A percentile compares a stretch with the other conserved stretches of the same genome.
Evolutionary conservation across 2,113 vertebrate genomes (phyloP).

Genomic region (Hassar affinis): DNA sequence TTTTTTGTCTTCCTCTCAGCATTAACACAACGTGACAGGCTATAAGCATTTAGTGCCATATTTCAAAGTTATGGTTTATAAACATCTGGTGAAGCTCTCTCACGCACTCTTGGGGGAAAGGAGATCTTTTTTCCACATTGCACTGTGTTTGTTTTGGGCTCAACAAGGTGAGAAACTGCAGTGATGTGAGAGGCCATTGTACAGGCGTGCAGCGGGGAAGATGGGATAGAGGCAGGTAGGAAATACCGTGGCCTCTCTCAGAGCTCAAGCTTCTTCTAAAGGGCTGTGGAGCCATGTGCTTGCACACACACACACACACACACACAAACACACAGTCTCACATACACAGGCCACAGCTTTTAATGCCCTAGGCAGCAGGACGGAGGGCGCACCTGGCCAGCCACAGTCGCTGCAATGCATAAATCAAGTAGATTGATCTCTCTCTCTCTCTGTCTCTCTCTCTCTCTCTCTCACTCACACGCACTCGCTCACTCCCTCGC

Average conservation of each 20-base stretch:
- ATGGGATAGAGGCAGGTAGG: conserved; percentile 49
- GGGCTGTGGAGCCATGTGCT: conserved; percentile 12
- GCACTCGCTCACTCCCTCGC: no score
- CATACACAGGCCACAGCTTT: conserved; percentile 23
- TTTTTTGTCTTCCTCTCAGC: conserved; percentile 75
- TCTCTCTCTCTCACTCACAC: neutral
- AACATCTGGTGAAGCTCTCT: conserved; percentile 66
- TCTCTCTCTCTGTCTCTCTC: neutral
- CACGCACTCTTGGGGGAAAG: conserved; percentile 52
- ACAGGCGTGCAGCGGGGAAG: conserved; percentile 37
- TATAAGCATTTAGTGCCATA: conserved; percentile 62
- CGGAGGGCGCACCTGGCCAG: conserved; percentile 18
- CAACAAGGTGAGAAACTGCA: conserved; percentile 56
- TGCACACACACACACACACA: conserved; percentile 23
- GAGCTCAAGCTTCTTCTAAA: conserved; percentile 28
- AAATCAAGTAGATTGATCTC: conserved; percentile 45
- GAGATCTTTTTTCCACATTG: conserved; percentile 58
- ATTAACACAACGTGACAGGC: conserved; percentile 64
- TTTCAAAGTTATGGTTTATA: conserved; percentile 65
- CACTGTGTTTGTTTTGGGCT: conserved; percentile 58
- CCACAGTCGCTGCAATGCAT: conserved; percentile 16
- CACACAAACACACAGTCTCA: conserved; percentile 30
- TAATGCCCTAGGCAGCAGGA: conserved; percentile 44
- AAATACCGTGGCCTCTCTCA: conserved; percentile 48
- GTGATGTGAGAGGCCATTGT: conserved; percentile 52